Evolutionary conservation across 30 jellyfish, hydroid and myxozoan species (phyloP), one percentile per base, ranked within the genome.

Genomic region (Catostylus mosaicus): DNA sequence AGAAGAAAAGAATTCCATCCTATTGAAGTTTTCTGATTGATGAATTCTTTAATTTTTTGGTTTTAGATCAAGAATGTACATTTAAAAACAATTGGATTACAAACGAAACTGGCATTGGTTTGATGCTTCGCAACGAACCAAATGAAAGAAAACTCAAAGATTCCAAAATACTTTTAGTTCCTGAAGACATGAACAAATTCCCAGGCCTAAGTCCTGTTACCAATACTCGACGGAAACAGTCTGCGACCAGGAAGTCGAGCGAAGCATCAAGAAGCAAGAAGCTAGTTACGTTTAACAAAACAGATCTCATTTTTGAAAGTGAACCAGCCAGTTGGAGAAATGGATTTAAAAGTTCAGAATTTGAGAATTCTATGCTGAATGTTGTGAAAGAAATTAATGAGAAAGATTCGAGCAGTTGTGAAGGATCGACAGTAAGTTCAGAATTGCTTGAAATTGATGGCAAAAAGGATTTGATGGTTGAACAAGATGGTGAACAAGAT

Each of bases 21-120:
- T 9, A 46, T 9, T 46, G 60, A 20, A 46, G 60, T 46, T 46
- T 9, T 9, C n/a, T n/a, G n/a, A n/a, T n/a, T n/a, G n/a, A n/a
- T n/a, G n/a, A n/a, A n/a, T n/a, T n/a, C n/a, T n/a, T n/a, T n/a
- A n/a, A n/a, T n/a, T n/a, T n/a, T n/a, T n/a, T n/a, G n/a, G n/a
- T 48, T 48, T 48, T 16, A 48, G 63, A 48, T 48, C 60, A 32
- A 4, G 78, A 80, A 31, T 64, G 77, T 67, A 66, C 27, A 4
- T 80, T 66, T 51, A 50, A 54, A 56, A 80, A 80, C 65, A 72
- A 80, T 73, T 80, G 91, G 91, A 31, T 80, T 7, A 73, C 71
- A 52, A 84, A 80, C n/a, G 68, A 59, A 20, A 84, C 69, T 1
- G 80, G 78, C 26, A 68, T 80, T 66, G 91, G 91, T 20, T 23